Evolutionary conservation across 2,797 vertebrate genomes (phyloP), one percentile per base, ranked within the genome.

Genomic region (Ataeniobius toweri): DNA sequence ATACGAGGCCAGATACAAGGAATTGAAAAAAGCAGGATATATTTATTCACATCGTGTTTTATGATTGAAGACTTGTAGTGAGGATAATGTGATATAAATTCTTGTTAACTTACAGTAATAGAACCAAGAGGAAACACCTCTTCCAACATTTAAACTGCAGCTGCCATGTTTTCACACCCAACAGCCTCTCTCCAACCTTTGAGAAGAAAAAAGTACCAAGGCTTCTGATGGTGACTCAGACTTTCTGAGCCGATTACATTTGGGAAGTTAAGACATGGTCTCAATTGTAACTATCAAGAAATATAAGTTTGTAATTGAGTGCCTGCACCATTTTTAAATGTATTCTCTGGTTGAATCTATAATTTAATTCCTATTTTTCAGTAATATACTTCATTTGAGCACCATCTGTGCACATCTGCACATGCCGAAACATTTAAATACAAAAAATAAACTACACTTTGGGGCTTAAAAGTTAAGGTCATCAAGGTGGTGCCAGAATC

Each of bases 21-120:
- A 59, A 59, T 39, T 10, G 69, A 6, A 75, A 85, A 6, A 72
- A 80, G 68, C 16, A 22, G 70, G 26, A 63, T 26, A 78, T 56
- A 74, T 28, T 8, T 28, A 73, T 78, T 72, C 67, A 80, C 73
- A 73, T 70, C 3, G 73, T 28, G 18, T 12, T 84, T 75, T 81
- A 50, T 67, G 56, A 84, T 65, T 80, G 5, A 72, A 78, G 71
- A 85, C 77, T 31, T 89, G 86, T 90, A 93, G 90, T 91, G 87
- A 81, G 6, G 75, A 73, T 16, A 82, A 46, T 46, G 50, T 65
- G 59, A 74, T 81, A 41, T 46, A 55, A 71, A 22, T 58, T 73
- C 20, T 61, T 50, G 28, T 36, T 59, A 50, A 78, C 71, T 71
- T 84, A 72, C 39, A 46, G 28, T 44, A 48, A 83, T 69, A 74